Conservation (phyloP, 53 echinoderm and acorn worm species). For the Luidia sarsii region DNA sequence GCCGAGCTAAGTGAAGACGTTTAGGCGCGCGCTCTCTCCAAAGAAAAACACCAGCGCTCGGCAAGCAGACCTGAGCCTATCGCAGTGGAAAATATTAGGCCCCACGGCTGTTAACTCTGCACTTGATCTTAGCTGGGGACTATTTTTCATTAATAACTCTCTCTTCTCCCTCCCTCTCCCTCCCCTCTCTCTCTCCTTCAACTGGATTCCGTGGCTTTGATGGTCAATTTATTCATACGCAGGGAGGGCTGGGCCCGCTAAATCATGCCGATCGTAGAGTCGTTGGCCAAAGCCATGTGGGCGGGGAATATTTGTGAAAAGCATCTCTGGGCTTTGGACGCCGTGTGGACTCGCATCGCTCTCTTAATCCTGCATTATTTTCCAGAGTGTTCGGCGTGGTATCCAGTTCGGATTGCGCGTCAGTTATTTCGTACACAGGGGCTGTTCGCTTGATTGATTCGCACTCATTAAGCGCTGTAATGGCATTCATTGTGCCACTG, state of each 20-base stretch:
- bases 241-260: constrained; percentile 12
- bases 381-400: constrained; percentile 5
- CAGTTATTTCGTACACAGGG: too few species aligned
- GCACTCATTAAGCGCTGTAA: too few species aligned
- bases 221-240: constrained; percentile 54
- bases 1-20: constrained; percentile 35
- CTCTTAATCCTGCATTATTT: constrained; percentile 11
- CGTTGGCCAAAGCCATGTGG: background rate
- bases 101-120: constrained; percentile 59
- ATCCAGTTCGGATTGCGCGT: constrained; percentile 40
- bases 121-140: constrained; percentile 54
- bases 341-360: too few species aligned
- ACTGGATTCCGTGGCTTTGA: constrained; percentile 43
- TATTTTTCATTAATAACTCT: constrained; percentile 57
- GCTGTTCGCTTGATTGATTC: too few species aligned
- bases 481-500: too few species aligned
- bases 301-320: too few species aligned
- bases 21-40: background rate
- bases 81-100: constrained; percentile 48
- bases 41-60: constrained; percentile 28
- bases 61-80: constrained; percentile 26
- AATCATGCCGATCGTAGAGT: constrained; percentile 34
- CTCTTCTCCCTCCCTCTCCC: too few species aligned
- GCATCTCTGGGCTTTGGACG: too few species aligned
- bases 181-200: constrained; percentile 1